Evolutionary conservation across 2,113 vertebrate genomes (phyloP), one percentile per base, ranked within the genome.

Genomic region (Mustelus asterias): DNA sequence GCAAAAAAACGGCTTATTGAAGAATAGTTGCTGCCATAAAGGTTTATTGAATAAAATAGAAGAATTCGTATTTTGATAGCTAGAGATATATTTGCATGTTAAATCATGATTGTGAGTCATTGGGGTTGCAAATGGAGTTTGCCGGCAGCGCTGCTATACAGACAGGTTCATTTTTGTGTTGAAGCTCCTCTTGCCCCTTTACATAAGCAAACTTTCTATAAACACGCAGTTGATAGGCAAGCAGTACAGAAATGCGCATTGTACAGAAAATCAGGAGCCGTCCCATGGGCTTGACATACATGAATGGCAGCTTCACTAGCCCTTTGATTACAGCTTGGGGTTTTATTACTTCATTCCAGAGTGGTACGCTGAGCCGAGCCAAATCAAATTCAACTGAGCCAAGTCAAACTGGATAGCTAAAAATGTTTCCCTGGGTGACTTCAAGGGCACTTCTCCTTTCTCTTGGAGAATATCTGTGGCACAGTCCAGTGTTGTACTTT

Each of bases 381-480:
- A 95, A 95, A 95, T 69, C 94, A 95, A 72, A 95, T 54, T 24
- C 72, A 70, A 24, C 94, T 72, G 67, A 70, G 94, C 94, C 94
- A 95, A 95, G 26, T 95, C 94, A 95, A 95, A 95, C 69, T 72
- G 94, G 94, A 95, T 44, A 54, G 94, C 94, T 95, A 72, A 95
- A 95, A 70, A 76, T 95, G 67, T 95, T 69, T 95, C 41, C 94
- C 69, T 95, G 41, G 69, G 94, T 95, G 67, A 95, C 69, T 72
- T 72, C 94, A 95, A 95, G 94, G 67, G 37, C 67, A 70, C 67
- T 72, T 54, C 24, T 48, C 48, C 69, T 54, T 72, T 95, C 44
- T 33, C 44, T 95, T 95, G 41, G 37, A 65, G 48, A 95, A 29
- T 76, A 95, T 95, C 37, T 48, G 18, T 95, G 94, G 65, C 44